Evolutionary conservation across 2,113 vertebrate genomes (phyloP).

Genomic region (Panthera uncia): DNA sequence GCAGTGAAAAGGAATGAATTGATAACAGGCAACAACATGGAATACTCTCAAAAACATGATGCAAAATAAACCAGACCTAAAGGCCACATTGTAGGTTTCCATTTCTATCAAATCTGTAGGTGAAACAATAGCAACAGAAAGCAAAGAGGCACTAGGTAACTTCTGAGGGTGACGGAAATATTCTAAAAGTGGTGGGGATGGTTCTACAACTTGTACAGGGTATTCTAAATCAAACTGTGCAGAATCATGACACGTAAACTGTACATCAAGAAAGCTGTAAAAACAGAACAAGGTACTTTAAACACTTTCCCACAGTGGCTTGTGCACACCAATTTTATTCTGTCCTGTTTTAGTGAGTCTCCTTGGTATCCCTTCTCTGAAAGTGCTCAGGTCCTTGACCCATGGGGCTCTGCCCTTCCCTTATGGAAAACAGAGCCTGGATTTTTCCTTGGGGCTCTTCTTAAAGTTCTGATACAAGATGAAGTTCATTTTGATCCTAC

Average conservation of each 20-base stretch:
- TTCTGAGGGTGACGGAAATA: background rate
- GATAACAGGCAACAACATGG: background rate
- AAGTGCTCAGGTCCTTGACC: background rate
- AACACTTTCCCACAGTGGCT: background rate
- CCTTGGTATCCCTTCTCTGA: background rate
- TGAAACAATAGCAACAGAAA: background rate
- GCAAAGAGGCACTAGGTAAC: background rate
- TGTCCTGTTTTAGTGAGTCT: background rate
- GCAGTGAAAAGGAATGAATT: background rate
- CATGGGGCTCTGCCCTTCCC: background rate
- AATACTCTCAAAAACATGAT: background rate
- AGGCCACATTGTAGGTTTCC: background rate
- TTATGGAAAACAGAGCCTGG: background rate
- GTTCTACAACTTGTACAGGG: background rate
- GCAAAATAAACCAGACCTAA: background rate
- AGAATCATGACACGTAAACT: background rate
- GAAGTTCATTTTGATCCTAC: slow-evolving; percentile 17
- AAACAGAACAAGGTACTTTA: background rate
- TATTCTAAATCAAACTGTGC: background rate
- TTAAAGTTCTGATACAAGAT: background rate
- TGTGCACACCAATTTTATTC: background rate
- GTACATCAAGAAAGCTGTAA: background rate
- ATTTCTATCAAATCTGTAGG: background rate
- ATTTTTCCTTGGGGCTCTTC: background rate
- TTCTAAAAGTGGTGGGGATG: background rate